Percentiles rank a stretch among this genome's conserved stretches.
Evolutionary conservation across 2,113 vertebrate genomes (phyloP).

Genomic region (Corynorhinus townsendii): DNA sequence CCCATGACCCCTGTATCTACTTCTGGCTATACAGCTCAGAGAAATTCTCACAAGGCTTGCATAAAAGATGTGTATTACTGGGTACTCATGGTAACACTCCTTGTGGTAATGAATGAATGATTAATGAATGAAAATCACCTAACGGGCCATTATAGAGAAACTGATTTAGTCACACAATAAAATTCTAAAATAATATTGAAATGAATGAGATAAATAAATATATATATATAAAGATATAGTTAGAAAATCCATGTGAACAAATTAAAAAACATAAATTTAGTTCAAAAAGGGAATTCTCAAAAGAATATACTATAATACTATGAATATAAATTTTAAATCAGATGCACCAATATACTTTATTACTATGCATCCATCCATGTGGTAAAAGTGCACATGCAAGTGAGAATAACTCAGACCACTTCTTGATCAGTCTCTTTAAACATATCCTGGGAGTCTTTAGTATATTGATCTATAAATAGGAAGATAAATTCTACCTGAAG

Average conservation of each 20-base stretch:
- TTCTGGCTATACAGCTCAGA: neutral
- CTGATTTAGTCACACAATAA: neutral
- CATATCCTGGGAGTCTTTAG: neutral
- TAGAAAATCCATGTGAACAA: neutral
- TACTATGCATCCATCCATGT: neutral
- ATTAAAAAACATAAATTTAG: neutral
- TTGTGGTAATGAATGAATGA: neutral
- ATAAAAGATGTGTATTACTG: neutral
- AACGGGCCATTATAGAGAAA: neutral
- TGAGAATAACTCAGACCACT: neutral
- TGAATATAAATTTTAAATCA: neutral
- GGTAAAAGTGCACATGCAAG: neutral
- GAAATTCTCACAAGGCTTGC: neutral
- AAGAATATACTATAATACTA: neutral
- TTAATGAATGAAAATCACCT: neutral
- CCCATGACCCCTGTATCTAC: neutral
- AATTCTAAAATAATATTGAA: conserved; percentile 3
- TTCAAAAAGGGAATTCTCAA: neutral
- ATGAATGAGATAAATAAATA: neutral
- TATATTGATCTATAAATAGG: neutral
- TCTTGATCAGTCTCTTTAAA: neutral
- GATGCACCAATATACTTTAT: neutral
- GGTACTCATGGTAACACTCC: neutral
- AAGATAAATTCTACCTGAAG: neutral
- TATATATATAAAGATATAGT: neutral